phyloP scores from a whole-genome alignment of 2,797 vertebrate species.

The Pelobates cultripes region DNA sequence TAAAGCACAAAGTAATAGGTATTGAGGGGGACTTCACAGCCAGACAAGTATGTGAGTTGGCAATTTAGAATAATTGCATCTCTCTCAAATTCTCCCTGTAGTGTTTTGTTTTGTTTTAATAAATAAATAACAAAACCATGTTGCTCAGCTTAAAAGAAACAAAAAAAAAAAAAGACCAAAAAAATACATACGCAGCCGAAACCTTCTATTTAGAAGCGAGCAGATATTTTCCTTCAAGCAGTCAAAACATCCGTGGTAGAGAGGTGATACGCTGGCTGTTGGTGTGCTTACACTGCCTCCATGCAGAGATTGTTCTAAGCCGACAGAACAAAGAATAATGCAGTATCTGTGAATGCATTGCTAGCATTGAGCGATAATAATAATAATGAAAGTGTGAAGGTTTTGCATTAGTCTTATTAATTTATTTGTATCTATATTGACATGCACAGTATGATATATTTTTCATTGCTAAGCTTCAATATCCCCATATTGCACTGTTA shows the following conservation, averaged over 20 bases:
- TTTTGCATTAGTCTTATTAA: background rate
- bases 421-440: background rate
- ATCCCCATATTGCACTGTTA: background rate
- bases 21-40: constrained; percentile 13
- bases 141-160: constrained; percentile 22
- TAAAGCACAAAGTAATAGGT: constrained; percentile 8
- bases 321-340: constrained; percentile 29
- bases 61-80: constrained; percentile 46
- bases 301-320: constrained; percentile 34
- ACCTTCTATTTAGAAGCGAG: constrained; percentile 20
- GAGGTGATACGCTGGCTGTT: constrained; percentile 16
- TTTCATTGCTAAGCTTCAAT: background rate
- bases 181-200: constrained; percentile 16
- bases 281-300: constrained; percentile 43
- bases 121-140: constrained; percentile 14
- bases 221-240: constrained; percentile 32
- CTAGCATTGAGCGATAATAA: background rate
- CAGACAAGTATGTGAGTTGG: constrained; percentile 28
- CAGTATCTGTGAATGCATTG: background rate
- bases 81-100: constrained; percentile 39
- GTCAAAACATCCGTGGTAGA: background rate
- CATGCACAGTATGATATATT: background rate
- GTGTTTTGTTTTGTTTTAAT: constrained; percentile 31
- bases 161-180: background rate
- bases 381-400: background rate